Evolutionary conservation across 2,797 vertebrate genomes (phyloP).

Genomic region (Babyrousa celebensis): DNA sequence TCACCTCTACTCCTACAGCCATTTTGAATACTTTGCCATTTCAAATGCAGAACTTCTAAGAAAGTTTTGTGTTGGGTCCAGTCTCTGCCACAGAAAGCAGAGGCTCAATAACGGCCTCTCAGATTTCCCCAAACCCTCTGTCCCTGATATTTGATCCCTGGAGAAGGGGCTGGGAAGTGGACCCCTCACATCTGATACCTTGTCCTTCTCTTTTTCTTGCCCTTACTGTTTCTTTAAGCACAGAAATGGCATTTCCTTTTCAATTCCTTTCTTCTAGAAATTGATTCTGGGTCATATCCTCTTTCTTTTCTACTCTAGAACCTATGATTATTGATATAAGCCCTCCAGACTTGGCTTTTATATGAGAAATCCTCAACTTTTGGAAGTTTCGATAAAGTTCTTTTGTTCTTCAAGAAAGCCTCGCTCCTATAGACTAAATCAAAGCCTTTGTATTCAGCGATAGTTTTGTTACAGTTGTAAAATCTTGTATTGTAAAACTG

Average conservation of each 20-base stretch:
- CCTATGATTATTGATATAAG: not conserved
- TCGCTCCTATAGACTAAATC: slow-evolving; percentile 1
- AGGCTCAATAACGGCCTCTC: not conserved
- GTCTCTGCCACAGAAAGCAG: not conserved
- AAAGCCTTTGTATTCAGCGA: not conserved
- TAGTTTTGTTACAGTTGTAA: not conserved
- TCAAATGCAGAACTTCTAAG: not conserved
- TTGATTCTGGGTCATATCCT: not conserved
- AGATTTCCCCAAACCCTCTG: not conserved
- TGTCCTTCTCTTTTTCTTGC: not conserved
- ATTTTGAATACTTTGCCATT: not conserved
- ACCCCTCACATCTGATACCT: not conserved
- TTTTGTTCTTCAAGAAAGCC: slow-evolving; percentile 17
- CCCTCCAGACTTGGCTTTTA: slow-evolving; percentile 8
- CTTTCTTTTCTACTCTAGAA: slow-evolving; percentile 35
- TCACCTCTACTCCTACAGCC: too few species aligned
- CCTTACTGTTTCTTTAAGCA: not conserved
- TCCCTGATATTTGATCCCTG: not conserved
- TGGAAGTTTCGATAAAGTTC: not conserved
- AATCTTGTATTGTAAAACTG: slow-evolving; percentile 12
- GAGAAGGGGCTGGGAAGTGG: not conserved
- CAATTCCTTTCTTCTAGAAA: not conserved
- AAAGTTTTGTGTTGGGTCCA: not conserved
- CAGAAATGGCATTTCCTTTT: not conserved
- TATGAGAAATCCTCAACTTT: slow-evolving; percentile 28